Evolutionary conservation across 2,113 vertebrate species (phyloP).

Genomic region (Ranitomeya imitator): DNA sequence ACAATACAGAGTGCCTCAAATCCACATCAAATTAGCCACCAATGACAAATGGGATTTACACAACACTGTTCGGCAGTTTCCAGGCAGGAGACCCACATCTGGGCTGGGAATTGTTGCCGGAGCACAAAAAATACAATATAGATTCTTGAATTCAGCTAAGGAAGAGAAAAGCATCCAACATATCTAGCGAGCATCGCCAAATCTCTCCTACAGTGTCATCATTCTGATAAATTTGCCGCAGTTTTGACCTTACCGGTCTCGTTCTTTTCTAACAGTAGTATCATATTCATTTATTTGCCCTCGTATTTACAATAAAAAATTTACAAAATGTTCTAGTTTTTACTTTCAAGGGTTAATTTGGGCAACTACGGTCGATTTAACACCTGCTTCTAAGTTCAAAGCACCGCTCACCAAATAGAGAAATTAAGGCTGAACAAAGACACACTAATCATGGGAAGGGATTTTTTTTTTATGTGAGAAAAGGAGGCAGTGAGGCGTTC

Average conservation of each 20-base stretch:
- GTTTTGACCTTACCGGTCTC: neutral
- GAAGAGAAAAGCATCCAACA: too few relatives aligned
- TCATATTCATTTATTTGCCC: neutral
- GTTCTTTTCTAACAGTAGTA: neutral
- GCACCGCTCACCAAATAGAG: neutral
- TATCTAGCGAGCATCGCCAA: too few relatives aligned
- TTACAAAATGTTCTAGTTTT: neutral
- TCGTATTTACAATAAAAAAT: neutral
- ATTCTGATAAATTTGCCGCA: too few relatives aligned
- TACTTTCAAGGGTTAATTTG: neutral
- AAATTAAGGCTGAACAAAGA: neutral
- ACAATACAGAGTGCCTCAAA: too few relatives aligned
- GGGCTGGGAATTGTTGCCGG: too few relatives aligned
- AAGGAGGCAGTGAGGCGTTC: slow-evolving; percentile 12
- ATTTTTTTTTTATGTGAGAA: neutral
- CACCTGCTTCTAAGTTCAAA: slow-evolving; percentile 12
- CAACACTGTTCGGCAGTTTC: too few relatives aligned
- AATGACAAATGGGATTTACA: too few relatives aligned
- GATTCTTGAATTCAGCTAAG: too few relatives aligned
- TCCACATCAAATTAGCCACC: too few relatives aligned
- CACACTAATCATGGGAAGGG: neutral
- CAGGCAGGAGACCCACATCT: too few relatives aligned
- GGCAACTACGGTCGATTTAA: neutral
- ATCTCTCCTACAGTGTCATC: too few relatives aligned
- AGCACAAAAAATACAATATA: too few relatives aligned